Evolutionary conservation across 2,113 vertebrate genomes (phyloP), one percentile per base, ranked within the genome.

Genomic region (Ageneiosus marmoratus): DNA sequence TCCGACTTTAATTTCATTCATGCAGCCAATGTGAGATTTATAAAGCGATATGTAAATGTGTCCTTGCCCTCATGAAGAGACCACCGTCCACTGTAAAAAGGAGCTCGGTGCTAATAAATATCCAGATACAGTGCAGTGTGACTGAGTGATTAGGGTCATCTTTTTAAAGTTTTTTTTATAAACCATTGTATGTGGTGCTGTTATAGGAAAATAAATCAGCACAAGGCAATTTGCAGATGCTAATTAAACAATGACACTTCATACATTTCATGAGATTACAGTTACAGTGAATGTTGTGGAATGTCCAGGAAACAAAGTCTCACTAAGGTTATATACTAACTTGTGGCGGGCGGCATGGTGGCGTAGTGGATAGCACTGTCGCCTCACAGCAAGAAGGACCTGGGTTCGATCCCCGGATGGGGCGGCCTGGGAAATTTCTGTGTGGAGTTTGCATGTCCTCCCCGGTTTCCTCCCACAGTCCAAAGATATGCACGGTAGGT

Each of bases 11-110:
- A 79, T 86, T 86, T 77, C 86, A 85, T 90, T 90, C 90, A 89
- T 86, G 83, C 85, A 79, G 76, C 73, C 87, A 76, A 87, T 92
- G 67, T 91, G 93, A 88, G 88, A 92, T 92, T 92, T 85, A 91
- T 88, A 87, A 88, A 88, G 80, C 84, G 80, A 91, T 85, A 87
- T 65, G 86, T 86, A 81, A 80, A 86, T 63, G 56, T 9, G n/a
- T 62, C 41, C 77, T 63, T 22, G 56, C n/a, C 56, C 12, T 78
- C 76, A 37, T 16, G 4, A 32, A 27, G n/a, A 51, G 55, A 29
- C 74, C 74, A 56, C 7, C 7, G 4, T 48, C 44, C 24, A 48
- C 44, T 44, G 0, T 50, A 48, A 73, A 48, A 73, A 51, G 15
- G 44, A 73, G 16, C 72, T 29, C 27, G 20, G 48, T 20, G 72